Evolutionary conservation across 2,888 invertebrate genomes (phyloP), one percentile per base, ranked within the genome.

Genomic region (Drosophila percnosoma): DNA sequence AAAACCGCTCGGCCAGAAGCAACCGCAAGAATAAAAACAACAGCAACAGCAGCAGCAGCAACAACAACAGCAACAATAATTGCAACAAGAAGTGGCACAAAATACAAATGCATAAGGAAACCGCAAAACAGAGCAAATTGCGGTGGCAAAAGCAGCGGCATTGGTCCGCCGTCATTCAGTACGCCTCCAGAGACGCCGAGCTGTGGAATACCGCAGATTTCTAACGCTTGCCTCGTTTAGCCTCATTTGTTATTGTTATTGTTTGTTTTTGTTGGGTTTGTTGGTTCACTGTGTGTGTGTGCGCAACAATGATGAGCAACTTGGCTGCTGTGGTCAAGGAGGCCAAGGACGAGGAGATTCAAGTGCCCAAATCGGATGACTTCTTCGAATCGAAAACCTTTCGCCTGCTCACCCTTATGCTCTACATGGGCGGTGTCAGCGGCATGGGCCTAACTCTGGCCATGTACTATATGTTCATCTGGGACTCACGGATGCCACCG

Each of bases 401-500:
- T 59, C 89, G 90, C 15, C 67, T 92, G 11, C 83, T 92, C 38
- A 91, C 93, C 0, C 61, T 92, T 36, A 73, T 83, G 0, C 79
- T 92, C 31, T 92, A 92, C 38, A 83, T 92, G 87, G 91, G 91
- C 38, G 92, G 92, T 3, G 89, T 92, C 0, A 87, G 92, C 52
- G 92, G 92, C 59, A 80, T 92, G 78, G 92, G 92, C 18, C 82
- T 92, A 71, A 85, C 91, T 2, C 68, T 92, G 68, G 93, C 92
- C 34, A 83, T 92, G 66, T 92, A 93, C 66, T 91, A 92, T 77
- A 71, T 92, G 1, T 92, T 92, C 71, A 90, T 92, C 36, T 92
- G 92, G 92, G 92, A 92, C 52, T 92, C 92, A 4, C 86, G 90
- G 33, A 92, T 92, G 92, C 92, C 92, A 40, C 90, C 92, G 13